Conservation (phyloP, 2,113 vertebrate species). For the Chamaetylas fuelleborni region DNA sequence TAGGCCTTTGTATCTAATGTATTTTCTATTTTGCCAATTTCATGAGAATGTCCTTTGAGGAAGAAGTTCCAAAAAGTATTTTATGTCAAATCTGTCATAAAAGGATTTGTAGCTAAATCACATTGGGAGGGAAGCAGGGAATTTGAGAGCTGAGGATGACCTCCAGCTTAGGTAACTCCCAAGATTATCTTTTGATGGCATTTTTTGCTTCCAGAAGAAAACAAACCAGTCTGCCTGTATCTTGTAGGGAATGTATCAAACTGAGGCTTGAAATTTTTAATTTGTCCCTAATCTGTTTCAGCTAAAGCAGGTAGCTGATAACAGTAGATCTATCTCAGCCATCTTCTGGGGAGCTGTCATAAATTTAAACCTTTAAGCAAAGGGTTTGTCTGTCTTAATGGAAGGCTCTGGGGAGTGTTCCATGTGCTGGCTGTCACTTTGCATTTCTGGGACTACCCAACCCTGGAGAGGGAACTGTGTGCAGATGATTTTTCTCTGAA, state of each 20-base stretch:
- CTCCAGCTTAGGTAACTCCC: slow-evolving; percentile 1
- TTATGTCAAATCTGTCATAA: neutral
- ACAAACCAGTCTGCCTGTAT: neutral
- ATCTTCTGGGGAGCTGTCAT: neutral
- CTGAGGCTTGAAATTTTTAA: neutral
- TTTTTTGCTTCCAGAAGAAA: neutral
- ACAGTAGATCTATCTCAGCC: neutral
- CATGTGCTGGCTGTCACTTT: slow-evolving; percentile 16
- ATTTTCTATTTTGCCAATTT: neutral
- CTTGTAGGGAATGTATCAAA: neutral
- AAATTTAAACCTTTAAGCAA: slow-evolving; percentile 20
- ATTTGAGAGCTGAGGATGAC: neutral
- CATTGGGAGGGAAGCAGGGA: neutral
- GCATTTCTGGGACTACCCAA: neutral
- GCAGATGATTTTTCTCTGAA: neutral
- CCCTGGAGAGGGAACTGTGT: neutral
- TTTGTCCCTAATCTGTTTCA: slow-evolving; percentile 1
- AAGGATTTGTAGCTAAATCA: neutral
- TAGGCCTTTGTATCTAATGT: neutral
- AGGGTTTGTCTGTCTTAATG: slow-evolving; percentile 8
- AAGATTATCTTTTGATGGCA: slow-evolving; percentile 1
- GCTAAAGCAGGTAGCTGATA: neutral
- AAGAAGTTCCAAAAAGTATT: neutral
- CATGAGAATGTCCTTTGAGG: neutral
- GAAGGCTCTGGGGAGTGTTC: neutral